These are phyloP conservation scores for Engystomops pustulosus DNA, from an alignment of 2,113 vertebrate genomes.

Conservation along the genomic window DNA sequence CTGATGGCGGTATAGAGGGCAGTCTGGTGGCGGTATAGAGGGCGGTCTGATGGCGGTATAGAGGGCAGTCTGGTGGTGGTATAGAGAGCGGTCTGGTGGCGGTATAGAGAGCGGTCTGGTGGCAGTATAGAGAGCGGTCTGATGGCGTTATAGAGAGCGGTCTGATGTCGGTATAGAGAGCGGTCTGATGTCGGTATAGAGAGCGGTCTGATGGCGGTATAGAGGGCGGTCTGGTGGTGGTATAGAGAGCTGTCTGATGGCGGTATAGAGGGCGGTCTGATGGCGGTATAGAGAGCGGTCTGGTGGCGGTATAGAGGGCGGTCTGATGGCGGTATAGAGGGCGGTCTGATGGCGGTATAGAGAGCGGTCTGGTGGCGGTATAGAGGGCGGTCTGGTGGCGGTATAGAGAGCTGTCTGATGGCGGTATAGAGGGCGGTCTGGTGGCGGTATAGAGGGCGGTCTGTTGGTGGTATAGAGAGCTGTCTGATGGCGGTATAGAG, in stretches of 20 bases:
- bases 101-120: not conserved
- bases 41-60: not conserved
- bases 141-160: not conserved
- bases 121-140: not conserved
- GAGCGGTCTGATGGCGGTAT: not conserved
- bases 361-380: not conserved
- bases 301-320: not conserved
- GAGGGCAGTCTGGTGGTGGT: not conserved
- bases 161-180: not conserved
- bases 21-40: not conserved
- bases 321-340: not conserved
- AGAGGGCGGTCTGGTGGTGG: not conserved
- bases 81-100: not conserved
- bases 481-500: not conserved
- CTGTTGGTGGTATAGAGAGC: not conserved
- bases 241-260: not conserved
- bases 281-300: not conserved
- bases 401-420: not conserved
- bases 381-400: not conserved
- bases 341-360: not conserved
- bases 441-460: not conserved
- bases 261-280: not conserved
- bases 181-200: too few species aligned
- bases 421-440: not conserved
- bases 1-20: not conserved